Evolutionary conservation across 2,888 invertebrate species (phyloP).

Genomic region (Thymelicus acteon): DNA sequence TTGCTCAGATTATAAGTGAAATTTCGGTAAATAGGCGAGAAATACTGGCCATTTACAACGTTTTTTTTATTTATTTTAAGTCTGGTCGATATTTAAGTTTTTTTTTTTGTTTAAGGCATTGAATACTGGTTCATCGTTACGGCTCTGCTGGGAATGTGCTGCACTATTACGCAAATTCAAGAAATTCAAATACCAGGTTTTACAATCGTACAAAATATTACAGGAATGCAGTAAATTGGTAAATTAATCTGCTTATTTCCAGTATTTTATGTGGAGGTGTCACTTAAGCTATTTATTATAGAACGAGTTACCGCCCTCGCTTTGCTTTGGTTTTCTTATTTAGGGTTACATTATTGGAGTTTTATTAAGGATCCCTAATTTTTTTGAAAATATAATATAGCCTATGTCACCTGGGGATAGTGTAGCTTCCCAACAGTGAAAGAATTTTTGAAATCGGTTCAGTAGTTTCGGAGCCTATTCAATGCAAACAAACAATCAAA

Average conservation of each 20-base stretch:
- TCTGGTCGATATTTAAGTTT: not conserved
- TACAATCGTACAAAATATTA: conserved; percentile 52
- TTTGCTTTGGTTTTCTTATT: no score
- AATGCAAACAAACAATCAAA: no score
- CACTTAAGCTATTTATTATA: no score
- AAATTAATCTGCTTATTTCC: conserved; percentile 25
- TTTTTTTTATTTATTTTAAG: not conserved
- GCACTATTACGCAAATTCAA: conserved; percentile 54
- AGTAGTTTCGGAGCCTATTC: no score
- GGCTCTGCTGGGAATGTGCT: conserved; percentile 69
- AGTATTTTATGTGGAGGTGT: not conserved
- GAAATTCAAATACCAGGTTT: conserved; percentile 60
- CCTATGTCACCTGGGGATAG: no score
- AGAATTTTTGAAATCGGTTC: no score
- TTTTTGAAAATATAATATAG: no score
- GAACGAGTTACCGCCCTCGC: no score
- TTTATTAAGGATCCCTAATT: no score
- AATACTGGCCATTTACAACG: not conserved
- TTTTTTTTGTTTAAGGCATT: conserved; percentile 3
- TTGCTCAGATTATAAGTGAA: conserved; percentile 62
- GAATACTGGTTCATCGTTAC: conserved; percentile 38
- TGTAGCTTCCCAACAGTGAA: no score
- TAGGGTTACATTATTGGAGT: no score
- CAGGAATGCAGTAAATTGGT: conserved; percentile 43
- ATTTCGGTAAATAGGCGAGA: conserved; percentile 50